Conservation (phyloP, 2,888 invertebrate genomes). For the Rosalia funebris region DNA sequence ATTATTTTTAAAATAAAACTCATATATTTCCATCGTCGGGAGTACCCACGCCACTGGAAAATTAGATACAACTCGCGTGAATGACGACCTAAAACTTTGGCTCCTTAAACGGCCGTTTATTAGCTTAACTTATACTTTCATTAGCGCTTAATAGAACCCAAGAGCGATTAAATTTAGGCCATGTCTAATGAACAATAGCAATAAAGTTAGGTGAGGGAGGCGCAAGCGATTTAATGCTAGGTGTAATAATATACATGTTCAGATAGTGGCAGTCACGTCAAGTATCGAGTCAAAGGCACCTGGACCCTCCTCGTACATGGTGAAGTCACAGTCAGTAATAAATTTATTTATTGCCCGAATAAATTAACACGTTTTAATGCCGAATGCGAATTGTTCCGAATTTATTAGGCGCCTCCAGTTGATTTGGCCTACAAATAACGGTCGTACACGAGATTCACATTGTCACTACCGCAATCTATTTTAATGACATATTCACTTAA, state of each 20-base stretch:
- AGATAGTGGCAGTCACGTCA: neutral
- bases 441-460: too few relatives aligned
- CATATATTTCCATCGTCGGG: too few relatives aligned
- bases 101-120: neutral
- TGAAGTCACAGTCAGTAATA: constrained; percentile 21
- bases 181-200: too few relatives aligned
- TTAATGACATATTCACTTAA: too few relatives aligned
- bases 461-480: too few relatives aligned
- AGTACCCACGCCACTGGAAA: neutral
- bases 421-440: too few relatives aligned
- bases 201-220: too few relatives aligned
- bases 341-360: constrained; percentile 10
- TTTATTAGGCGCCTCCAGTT: too few relatives aligned
- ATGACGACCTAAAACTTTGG: neutral
- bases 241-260: too few relatives aligned
- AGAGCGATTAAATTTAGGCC: too few relatives aligned
- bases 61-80: neutral
- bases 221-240: too few relatives aligned
- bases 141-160: neutral
- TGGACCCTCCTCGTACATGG: constrained; percentile 10
- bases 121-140: neutral
- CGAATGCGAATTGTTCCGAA: neutral
- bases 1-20: too few relatives aligned
- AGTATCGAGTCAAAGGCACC: neutral
- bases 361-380: neutral